These are phyloP conservation scores for Atta colombica DNA, from an alignment of 1,140 invertebrate species.

Conservation along the genomic window DNA sequence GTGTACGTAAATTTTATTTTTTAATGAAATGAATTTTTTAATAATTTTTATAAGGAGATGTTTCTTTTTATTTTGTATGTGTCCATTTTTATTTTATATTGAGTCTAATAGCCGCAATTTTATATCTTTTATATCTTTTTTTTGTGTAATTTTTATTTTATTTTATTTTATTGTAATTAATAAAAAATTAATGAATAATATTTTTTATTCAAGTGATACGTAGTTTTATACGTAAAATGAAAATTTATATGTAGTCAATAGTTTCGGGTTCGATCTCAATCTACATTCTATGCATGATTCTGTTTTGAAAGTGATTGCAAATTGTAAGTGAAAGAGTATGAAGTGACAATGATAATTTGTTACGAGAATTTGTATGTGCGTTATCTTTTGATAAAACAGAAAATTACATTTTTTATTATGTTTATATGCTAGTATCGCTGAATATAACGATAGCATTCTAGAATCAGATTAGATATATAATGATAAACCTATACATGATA, in stretches of 20 bases:
- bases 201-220: not conserved
- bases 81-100: not conserved
- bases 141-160: no score
- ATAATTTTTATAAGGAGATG: not conserved
- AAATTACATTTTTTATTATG: not conserved
- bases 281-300: not conserved
- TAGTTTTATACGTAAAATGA: not conserved
- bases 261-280: not conserved
- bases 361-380: not conserved
- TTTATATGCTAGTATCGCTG: not conserved
- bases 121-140: no score
- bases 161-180: no score
- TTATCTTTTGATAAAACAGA: not conserved
- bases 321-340: conserved; percentile 1
- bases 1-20: conserved; percentile 17
- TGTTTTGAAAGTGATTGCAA: not conserved
- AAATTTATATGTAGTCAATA: not conserved
- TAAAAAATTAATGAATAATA: no score
- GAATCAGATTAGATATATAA: conserved; percentile 50
- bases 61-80: not conserved
- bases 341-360: not conserved
- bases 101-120: no score
- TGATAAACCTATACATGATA: not conserved
- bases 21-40: not conserved
- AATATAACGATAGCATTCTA: conserved; percentile 45